Conservation (phyloP, 35 echinoderm and acorn worm species). For the Apostichopus californicus region DNA sequence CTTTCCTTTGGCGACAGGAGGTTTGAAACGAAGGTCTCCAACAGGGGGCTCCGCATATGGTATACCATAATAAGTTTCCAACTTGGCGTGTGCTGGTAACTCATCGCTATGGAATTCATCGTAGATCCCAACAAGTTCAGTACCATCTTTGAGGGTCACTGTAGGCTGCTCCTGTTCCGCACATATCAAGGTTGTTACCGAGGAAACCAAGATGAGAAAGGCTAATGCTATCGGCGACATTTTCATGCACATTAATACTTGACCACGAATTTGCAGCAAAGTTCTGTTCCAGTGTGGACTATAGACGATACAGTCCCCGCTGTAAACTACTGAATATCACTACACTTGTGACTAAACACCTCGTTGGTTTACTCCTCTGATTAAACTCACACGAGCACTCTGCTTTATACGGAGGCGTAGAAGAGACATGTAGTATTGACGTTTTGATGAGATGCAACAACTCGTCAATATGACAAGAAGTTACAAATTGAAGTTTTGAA, state of each 20-base stretch:
- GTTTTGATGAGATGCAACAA: no score
- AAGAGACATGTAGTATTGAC: no score
- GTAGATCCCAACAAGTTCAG: background rate
- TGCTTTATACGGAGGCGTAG: no score
- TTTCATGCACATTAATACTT: background rate
- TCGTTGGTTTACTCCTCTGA: no score
- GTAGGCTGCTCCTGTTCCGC: background rate
- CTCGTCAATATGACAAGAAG: no score
- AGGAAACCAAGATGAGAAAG: background rate
- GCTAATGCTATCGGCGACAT: background rate
- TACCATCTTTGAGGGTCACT: slow-evolving; percentile 33
- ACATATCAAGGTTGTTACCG: background rate
- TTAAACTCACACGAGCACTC: no score
- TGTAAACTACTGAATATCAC: no score
- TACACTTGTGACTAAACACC: no score
- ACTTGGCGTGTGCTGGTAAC: background rate
- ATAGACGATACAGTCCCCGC: no score
- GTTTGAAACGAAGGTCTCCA: slow-evolving; percentile 13
- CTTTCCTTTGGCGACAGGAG: slow-evolving; percentile 9
- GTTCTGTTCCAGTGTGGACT: no score
- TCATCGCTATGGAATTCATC: background rate
- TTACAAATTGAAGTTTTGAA: no score
- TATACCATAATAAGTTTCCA: slow-evolving; percentile 29
- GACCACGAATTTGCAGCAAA: background rate
- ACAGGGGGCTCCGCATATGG: slow-evolving; percentile 20